These are phyloP conservation scores for Stenodera caucasica DNA, from an alignment of 2,888 invertebrate species.

Conservation along the genomic window DNA sequence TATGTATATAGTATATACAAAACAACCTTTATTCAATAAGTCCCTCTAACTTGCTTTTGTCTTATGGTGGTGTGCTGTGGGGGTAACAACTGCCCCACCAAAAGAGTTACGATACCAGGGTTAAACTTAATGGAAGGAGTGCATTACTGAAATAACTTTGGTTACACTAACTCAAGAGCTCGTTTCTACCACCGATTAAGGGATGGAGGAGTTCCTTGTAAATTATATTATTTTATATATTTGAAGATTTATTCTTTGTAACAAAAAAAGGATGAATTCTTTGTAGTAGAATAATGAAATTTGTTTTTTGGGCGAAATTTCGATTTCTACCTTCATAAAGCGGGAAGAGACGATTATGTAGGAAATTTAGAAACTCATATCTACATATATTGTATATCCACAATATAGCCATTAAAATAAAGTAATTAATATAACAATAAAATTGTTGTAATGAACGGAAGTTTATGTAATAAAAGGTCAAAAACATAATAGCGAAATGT, in stretches of 20 bases:
- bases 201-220: slow-evolving; percentile 26
- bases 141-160: slow-evolving; percentile 55
- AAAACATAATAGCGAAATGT: slow-evolving; percentile 26
- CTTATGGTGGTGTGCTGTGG: slow-evolving; percentile 37
- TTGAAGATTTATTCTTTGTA: slow-evolving; percentile 1
- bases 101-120: slow-evolving; percentile 41
- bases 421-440: slow-evolving; percentile 27
- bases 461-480: slow-evolving; percentile 28
- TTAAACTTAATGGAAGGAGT: slow-evolving; percentile 47
- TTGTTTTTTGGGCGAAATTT: no score
- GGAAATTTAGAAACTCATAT: not conserved
- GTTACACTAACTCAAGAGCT: slow-evolving; percentile 45
- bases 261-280: no score
- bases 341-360: no score
- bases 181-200: slow-evolving; percentile 24
- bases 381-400: not conserved
- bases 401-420: slow-evolving; percentile 17
- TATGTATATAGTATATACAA: slow-evolving; percentile 31
- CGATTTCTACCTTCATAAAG: no score
- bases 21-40: slow-evolving; percentile 46
- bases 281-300: no score
- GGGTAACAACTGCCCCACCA: slow-evolving; percentile 36
- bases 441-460: slow-evolving; percentile 25
- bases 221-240: slow-evolving; percentile 22
- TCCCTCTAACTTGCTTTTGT: slow-evolving; percentile 44